Conservation (phyloP, 2,888 invertebrate species). For the Papilio gigon region DNA sequence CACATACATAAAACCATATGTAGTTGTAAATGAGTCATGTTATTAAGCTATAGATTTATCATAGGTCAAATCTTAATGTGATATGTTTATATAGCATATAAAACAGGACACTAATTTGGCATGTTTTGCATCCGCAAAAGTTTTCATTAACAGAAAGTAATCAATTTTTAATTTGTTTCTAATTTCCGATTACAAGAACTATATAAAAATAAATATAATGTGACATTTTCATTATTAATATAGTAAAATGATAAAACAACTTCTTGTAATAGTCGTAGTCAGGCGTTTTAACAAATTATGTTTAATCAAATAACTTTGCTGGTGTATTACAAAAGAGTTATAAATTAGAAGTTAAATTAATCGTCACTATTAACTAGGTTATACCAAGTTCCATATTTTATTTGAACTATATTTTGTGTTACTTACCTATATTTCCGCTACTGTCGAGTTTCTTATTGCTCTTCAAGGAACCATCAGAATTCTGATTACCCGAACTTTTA, state of each 20-base stretch:
- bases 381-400: constrained; percentile 7
- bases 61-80: not conserved
- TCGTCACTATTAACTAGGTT: constrained; percentile 30
- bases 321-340: constrained; percentile 12
- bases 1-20: too few relatives aligned
- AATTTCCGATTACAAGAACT: not conserved
- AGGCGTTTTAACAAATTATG: not conserved
- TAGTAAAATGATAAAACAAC: not conserved
- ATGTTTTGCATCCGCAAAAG: not conserved
- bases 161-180: not conserved
- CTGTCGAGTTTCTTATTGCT: constrained; percentile 67
- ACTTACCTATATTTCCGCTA: constrained; percentile 68
- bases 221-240: not conserved
- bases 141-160: not conserved
- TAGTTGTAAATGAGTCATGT: constrained; percentile 1
- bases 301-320: constrained; percentile 10
- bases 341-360: constrained; percentile 20
- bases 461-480: constrained; percentile 74
- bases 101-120: not conserved
- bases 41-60: not conserved
- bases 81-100: not conserved
- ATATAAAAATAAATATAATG: not conserved
- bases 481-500: constrained; percentile 76
- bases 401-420: constrained; percentile 11
- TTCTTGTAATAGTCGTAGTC: constrained; percentile 7